Evolutionary conservation across 2,113 vertebrate genomes (phyloP).

Genomic region (Pituophis catenifer): DNA sequence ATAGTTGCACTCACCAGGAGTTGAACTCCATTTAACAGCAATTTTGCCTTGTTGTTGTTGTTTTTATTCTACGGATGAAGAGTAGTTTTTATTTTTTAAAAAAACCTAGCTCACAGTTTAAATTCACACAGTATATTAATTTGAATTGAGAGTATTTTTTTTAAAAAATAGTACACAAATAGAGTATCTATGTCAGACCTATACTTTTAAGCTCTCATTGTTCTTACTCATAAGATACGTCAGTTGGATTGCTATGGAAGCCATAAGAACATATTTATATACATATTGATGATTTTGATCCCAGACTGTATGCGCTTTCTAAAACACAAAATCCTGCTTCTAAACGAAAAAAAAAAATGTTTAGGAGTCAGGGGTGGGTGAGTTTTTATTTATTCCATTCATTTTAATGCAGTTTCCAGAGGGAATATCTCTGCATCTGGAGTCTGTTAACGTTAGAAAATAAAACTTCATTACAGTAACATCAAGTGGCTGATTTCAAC

Average conservation of each 20-base stretch:
- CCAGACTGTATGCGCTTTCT: conserved; percentile 37
- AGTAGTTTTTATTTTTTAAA: background rate
- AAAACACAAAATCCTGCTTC: conserved; percentile 31
- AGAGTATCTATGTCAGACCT: background rate
- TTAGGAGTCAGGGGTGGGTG: background rate
- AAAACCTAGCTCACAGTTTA: background rate
- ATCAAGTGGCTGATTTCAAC: conserved; percentile 61
- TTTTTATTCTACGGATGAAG: conserved; percentile 18
- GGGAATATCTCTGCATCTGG: conserved; percentile 34
- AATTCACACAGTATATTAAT: conserved; percentile 17
- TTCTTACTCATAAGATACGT: conserved; percentile 28
- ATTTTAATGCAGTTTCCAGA: conserved; percentile 49
- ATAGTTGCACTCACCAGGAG: background rate
- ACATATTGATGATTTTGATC: conserved; percentile 39
- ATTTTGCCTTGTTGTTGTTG: background rate
- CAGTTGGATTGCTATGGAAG: conserved; percentile 15
- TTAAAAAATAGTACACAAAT: conserved; percentile 5
- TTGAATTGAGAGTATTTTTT: conserved; percentile 20
- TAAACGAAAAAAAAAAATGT: conserved; percentile 49
- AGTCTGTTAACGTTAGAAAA: conserved; percentile 45
- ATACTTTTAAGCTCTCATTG: conserved; percentile 21
- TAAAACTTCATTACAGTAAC: conserved; percentile 56
- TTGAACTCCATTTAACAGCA: background rate
- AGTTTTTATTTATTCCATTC: conserved; percentile 23
- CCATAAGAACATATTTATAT: conserved; percentile 35